Percentiles rank a stretch among this genome's conserved stretches.
Evolutionary conservation across 1,140 invertebrate genomes (phyloP).

Genomic region (Tribolium castaneum): DNA sequence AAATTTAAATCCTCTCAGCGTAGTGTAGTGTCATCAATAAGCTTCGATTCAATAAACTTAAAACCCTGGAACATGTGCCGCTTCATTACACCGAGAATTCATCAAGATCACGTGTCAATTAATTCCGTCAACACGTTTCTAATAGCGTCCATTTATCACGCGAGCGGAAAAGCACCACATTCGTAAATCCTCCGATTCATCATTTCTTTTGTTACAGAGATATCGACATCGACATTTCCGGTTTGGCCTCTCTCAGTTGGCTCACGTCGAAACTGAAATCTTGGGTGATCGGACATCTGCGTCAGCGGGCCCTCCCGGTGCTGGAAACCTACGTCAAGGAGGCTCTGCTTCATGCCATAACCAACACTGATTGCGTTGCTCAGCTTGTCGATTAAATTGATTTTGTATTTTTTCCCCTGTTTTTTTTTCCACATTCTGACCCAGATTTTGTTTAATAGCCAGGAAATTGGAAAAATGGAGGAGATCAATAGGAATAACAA

Average conservation of each 20-base stretch:
- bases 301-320: constrained; percentile 43
- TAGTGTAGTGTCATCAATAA: background rate
- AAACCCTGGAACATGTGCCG: background rate
- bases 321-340: constrained; percentile 50
- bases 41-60: constrained; percentile 33
- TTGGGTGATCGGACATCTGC: constrained; percentile 56
- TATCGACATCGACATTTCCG: constrained; percentile 54
- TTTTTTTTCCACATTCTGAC: background rate
- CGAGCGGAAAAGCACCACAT: background rate
- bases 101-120: constrained; percentile 34
- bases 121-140: constrained; percentile 17
- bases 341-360: constrained; percentile 51
- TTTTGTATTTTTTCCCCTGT: background rate
- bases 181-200: background rate
- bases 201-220: constrained; percentile 52
- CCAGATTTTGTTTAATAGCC: background rate
- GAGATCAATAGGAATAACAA: background rate
- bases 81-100: constrained; percentile 30
- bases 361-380: constrained; percentile 40
- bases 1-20: background rate
- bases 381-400: constrained; percentile 20
- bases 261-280: constrained; percentile 51
- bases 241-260: constrained; percentile 57
- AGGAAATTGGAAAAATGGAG: background rate
- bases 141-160: constrained; percentile 26